phyloP scores from a whole-genome alignment of 2,888 invertebrate species.

The Drosophila lacicola region DNA sequence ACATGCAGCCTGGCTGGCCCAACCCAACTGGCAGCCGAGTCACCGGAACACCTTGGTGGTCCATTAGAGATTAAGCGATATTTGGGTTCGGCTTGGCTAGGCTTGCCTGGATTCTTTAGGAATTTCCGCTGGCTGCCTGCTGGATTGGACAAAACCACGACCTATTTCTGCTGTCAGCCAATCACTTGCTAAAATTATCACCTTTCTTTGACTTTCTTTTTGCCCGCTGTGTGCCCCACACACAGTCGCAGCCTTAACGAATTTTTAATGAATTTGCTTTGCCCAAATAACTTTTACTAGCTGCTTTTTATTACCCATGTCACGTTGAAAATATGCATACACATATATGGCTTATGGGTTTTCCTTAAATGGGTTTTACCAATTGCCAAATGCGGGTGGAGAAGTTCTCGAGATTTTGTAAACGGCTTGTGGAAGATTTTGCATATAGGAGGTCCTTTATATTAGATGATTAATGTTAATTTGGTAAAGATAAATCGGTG shows the following conservation, averaged over 20 bases:
- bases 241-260: constrained; percentile 58
- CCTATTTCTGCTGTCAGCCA: constrained; percentile 64
- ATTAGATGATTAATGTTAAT: no score
- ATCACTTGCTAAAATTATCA: constrained; percentile 73
- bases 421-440: no score
- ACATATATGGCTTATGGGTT: constrained; percentile 10
- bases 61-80: constrained; percentile 53
- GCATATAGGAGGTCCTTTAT: no score
- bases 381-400: constrained; percentile 21
- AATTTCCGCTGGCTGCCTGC: neutral
- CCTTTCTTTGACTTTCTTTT: constrained; percentile 79
- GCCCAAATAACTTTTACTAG: constrained; percentile 76
- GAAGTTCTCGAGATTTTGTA: neutral
- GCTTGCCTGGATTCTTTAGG: constrained; percentile 33
- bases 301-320: constrained; percentile 33
- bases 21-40: constrained; percentile 33
- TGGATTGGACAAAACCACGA: constrained; percentile 51
- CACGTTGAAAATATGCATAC: constrained; percentile 32
- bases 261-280: constrained; percentile 73
- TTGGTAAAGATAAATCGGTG: no score
- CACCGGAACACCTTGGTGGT: constrained; percentile 53
- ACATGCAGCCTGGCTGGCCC: constrained; percentile 23
- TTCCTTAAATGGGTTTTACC: constrained; percentile 38
- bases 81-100: constrained; percentile 37
- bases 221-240: constrained; percentile 39